Percentiles rank a stretch among this genome's conserved stretches.
phyloP scores from a whole-genome alignment of 2,888 invertebrate species.

The Cantharis flavilabris region DNA sequence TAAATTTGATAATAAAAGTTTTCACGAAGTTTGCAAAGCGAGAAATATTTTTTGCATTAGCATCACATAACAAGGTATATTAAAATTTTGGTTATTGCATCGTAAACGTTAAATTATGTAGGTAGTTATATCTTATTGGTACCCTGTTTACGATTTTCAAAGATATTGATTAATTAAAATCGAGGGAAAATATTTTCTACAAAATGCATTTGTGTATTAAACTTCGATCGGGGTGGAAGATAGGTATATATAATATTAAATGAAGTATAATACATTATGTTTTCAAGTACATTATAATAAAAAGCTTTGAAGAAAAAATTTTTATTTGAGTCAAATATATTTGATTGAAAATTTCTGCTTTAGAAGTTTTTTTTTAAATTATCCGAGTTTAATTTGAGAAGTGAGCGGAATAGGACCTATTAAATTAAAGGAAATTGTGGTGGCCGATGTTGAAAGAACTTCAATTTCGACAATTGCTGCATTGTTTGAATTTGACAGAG shows the following conservation, averaged over 20 bases:
- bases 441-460: slow-evolving; percentile 1
- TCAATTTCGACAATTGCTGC: slow-evolving; percentile 6
- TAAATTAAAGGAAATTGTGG: slow-evolving; percentile 12
- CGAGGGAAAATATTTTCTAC: not conserved
- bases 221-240: not conserved
- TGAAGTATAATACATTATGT: not conserved
- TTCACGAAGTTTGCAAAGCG: not conserved
- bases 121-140: not conserved
- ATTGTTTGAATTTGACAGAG: slow-evolving; percentile 15
- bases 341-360: not conserved
- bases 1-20: not conserved
- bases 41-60: not conserved
- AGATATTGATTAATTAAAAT: not conserved
- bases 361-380: slow-evolving; percentile 4
- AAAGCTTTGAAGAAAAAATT: not conserved
- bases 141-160: not conserved
- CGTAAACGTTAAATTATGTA: not conserved
- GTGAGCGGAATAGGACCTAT: slow-evolving; percentile 9
- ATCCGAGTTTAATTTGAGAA: slow-evolving; percentile 5
- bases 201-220: too few species aligned
- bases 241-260: not conserved
- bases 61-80: not conserved
- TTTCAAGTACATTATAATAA: not conserved
- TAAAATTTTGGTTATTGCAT: not conserved
- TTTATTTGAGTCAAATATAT: not conserved